Evolutionary conservation across 2,797 vertebrate species (phyloP), one percentile per base, ranked within the genome.

Genomic region (Octomys mimax): DNA sequence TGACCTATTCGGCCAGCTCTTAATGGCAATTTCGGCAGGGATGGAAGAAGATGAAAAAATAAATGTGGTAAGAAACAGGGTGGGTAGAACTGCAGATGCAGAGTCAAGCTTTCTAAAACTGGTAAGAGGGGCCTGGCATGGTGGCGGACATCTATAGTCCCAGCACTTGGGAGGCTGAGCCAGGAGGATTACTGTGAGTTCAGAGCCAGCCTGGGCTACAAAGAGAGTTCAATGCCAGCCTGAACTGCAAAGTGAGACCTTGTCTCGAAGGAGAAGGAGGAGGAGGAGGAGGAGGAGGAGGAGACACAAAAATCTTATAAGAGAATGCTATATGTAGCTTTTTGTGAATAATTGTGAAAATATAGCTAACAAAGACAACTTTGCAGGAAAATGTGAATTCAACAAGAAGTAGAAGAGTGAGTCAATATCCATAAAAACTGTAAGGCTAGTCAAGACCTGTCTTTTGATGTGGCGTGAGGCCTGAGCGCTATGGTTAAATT

Each of bases 351-450:
- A 21, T 78, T 42, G 49, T 49, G 75, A 91, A 91, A 91, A 79
- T 79, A 26, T 82, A 91, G 91, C 54, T 61, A 75, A 89, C 88
- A 70, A 46, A 80, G 70, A 52, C 36, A 77, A 16, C 26, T 96
- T 94, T 78, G 36, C 46, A 78, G 52, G 87, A 68, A 93, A 77
- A 95, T 84, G n/a, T 31, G 19, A 86, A 70, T 78, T 66, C 57
- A 39, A 68, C 14, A 91, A 95, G 36, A 88, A 75, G 5, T 61
- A 80, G 80, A 84, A 95, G 22, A 92, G 59, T 49, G 71, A 92
- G 71, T 22, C 46, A 85, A n/a, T 86, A 77, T 57, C 52, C 5
- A 19, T 31, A 64, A 39, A 75, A 92, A 66, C 64, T 59, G 46
- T 71, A 78, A 94, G 77, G 52, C 54, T 24, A 71, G 52, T 81